Conservation (phyloP, 2,113 vertebrate species). For the Chrysemys picta region DNA sequence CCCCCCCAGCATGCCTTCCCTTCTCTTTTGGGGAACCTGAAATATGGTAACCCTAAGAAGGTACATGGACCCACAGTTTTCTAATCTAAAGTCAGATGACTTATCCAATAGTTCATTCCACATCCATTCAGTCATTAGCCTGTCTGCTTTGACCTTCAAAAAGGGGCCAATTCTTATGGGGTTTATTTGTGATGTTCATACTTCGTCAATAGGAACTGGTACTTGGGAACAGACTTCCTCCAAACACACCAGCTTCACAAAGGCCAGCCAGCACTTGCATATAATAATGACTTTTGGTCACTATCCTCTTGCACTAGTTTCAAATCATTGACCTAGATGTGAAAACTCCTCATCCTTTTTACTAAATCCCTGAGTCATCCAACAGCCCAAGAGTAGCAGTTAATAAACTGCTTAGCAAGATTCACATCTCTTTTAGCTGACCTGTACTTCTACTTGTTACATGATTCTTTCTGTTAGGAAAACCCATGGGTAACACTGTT, state of each 20-base stretch:
- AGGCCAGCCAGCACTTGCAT: background rate
- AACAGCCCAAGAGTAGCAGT: conserved; percentile 4
- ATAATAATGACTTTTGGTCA: background rate
- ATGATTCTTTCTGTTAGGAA: background rate
- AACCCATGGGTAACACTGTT: background rate
- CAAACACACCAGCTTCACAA: background rate
- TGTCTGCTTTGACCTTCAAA: fast-evolving
- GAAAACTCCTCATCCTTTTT: conserved; percentile 57
- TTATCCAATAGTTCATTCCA: background rate
- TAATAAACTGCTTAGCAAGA: conserved; percentile 34
- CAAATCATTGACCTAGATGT: conserved; percentile 35
- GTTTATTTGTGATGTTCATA: background rate
- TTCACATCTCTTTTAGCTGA: conserved; percentile 42
- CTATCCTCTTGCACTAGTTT: conserved; percentile 44
- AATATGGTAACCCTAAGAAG: background rate
- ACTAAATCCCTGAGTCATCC: conserved; percentile 29
- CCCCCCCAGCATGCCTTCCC: background rate
- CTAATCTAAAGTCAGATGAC: background rate
- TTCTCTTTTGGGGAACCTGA: background rate
- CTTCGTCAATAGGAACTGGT: background rate
- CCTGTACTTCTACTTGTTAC: conserved; percentile 54
- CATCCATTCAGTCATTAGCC: background rate
- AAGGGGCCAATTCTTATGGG: background rate
- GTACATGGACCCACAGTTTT: background rate
- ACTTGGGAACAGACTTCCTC: background rate